These are phyloP conservation scores for Catharus bicknelli DNA, from an alignment of 2,113 vertebrate genomes.

Conservation along the genomic window DNA sequence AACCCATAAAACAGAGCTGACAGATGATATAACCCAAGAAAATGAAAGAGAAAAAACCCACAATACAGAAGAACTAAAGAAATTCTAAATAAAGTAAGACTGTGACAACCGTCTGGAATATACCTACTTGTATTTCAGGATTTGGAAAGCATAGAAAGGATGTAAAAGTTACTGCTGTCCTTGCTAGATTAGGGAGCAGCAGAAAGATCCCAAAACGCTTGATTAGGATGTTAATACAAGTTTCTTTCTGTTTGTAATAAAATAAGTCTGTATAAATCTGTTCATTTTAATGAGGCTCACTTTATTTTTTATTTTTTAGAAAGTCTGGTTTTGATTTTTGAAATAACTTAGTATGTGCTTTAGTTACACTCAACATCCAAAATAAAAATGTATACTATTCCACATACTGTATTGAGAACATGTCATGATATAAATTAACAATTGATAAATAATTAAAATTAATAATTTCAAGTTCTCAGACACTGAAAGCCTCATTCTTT, in stretches of 20 bases:
- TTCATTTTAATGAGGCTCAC: not conserved
- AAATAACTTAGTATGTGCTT: not conserved
- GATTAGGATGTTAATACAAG: not conserved
- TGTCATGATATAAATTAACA: not conserved
- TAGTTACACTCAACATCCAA: not conserved
- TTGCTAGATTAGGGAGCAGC: not conserved
- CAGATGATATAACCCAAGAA: constrained; percentile 59
- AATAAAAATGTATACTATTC: not conserved
- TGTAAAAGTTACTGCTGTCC: not conserved
- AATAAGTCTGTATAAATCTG: not conserved
- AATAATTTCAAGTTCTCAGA: not conserved
- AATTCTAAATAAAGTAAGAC: constrained; percentile 20
- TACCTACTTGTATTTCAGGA: not conserved
- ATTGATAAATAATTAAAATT: not conserved
- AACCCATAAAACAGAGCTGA: constrained; percentile 60
- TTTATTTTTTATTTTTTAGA: not conserved
- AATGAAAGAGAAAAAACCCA: constrained; percentile 43
- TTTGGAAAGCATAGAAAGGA: not conserved
- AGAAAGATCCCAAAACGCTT: not conserved
- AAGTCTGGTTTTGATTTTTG: not conserved
- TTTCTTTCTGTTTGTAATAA: not conserved
- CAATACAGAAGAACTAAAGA: not conserved
- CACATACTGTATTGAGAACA: not conserved
- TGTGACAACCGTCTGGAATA: not conserved
- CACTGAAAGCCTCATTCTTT: not conserved